These are phyloP conservation scores for Panonychus citri DNA, from an alignment of 1,140 invertebrate species.

Conservation along the genomic window DNA sequence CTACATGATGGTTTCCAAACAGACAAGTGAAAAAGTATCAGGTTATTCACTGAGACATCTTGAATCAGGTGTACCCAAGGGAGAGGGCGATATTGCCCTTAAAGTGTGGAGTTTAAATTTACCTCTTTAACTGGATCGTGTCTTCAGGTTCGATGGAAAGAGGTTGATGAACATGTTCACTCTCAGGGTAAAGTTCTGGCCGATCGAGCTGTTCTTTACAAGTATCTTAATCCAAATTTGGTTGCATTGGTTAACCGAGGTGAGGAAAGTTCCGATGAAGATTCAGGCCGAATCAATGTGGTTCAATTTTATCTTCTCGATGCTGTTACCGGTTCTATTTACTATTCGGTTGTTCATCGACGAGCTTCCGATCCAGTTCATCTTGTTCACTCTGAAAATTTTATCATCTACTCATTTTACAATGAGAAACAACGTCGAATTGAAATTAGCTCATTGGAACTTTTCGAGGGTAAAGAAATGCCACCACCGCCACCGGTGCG, in stretches of 20 bases:
- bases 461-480: slow-evolving; percentile 78
- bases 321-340: slow-evolving; percentile 48
- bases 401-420: slow-evolving; percentile 79
- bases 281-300: slow-evolving; percentile 3
- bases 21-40: slow-evolving; percentile 34
- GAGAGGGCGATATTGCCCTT: slow-evolving; percentile 24
- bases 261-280: not conserved
- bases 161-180: slow-evolving; percentile 61
- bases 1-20: slow-evolving; percentile 29
- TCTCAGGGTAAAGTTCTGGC: slow-evolving; percentile 81
- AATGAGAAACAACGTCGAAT: slow-evolving; percentile 75
- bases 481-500: slow-evolving; percentile 44
- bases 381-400: slow-evolving; percentile 89
- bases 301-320: slow-evolving; percentile 67
- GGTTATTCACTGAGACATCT: slow-evolving; percentile 31
- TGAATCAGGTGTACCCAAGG: slow-evolving; percentile 8
- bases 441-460: slow-evolving; percentile 72
- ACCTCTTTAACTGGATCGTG: slow-evolving; percentile 17
- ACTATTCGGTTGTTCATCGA: slow-evolving; percentile 27
- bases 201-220: slow-evolving; percentile 89
- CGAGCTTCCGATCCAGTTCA: slow-evolving; percentile 50
- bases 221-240: slow-evolving; percentile 93
- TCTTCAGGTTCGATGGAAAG: slow-evolving; percentile 37
- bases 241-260: slow-evolving; percentile 53
- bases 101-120: slow-evolving; percentile 46